Percentiles rank a stretch among this genome's conserved stretches.
Evolutionary conservation across 2,113 vertebrate species (phyloP).

Genomic region (Antechinus stuartii): DNA sequence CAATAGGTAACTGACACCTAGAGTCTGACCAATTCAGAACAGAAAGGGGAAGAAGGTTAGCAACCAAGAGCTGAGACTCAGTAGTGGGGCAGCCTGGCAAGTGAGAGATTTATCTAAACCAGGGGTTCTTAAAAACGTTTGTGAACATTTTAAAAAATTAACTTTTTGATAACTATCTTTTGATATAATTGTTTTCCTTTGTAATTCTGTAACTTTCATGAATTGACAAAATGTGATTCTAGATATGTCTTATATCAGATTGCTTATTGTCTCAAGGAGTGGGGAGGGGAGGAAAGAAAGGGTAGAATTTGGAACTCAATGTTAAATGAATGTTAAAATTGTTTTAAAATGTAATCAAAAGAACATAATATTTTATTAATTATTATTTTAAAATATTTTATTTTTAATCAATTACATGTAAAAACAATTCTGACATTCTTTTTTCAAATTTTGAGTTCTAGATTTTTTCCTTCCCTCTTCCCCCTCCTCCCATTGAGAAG

Average conservation of each 20-base stretch:
- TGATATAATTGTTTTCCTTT: not conserved
- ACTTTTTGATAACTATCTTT: not conserved
- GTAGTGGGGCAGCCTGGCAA: not conserved
- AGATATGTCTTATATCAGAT: not conserved
- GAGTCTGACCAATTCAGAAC: not conserved
- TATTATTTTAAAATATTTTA: too few species aligned
- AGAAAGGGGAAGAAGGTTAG: not conserved
- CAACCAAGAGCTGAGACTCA: not conserved
- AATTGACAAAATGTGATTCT: not conserved
- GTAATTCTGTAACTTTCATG: not conserved
- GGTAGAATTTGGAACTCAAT: not conserved
- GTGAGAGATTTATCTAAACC: not conserved
- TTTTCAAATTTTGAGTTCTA: too few species aligned
- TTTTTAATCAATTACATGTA: too few species aligned
- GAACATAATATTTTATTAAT: too few species aligned
- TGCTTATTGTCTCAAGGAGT: too few species aligned
- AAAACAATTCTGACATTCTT: too few species aligned
- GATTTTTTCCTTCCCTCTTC: too few species aligned
- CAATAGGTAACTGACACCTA: not conserved
- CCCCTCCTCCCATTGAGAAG: too few species aligned
- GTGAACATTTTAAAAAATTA: not conserved
- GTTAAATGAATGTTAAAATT: too few species aligned
- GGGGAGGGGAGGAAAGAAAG: not conserved
- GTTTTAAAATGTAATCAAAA: too few species aligned
- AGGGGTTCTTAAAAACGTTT: not conserved